Conservation (phyloP, 2,888 invertebrate species). For the Campopleginae sp. region DNA sequence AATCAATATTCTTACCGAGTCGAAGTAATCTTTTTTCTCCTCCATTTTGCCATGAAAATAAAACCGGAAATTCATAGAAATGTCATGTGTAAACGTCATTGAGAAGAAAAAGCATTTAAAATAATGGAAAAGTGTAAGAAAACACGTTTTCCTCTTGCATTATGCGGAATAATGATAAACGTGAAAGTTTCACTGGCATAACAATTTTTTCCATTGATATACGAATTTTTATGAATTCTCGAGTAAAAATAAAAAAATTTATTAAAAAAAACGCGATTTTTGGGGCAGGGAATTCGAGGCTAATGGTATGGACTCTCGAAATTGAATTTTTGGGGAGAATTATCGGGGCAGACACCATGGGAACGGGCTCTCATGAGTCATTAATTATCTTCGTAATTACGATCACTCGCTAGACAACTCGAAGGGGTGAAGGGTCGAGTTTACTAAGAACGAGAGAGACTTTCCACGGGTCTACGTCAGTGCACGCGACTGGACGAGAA, state of each 20-base stretch:
- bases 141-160: not conserved
- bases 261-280: not conserved
- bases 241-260: not conserved
- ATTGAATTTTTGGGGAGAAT: not conserved
- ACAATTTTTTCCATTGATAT: not conserved
- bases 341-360: not conserved
- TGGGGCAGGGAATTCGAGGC: not conserved
- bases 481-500: not conserved
- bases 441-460: not conserved
- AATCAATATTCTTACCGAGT: constrained; percentile 2
- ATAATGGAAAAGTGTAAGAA: not conserved
- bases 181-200: not conserved
- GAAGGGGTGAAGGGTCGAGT: not conserved
- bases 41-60: not conserved
- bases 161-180: not conserved
- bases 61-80: not conserved
- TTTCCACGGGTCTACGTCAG: not conserved
- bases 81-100: not conserved
- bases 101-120: not conserved
- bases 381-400: constrained; percentile 12
- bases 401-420: constrained; percentile 2
- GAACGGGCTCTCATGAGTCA: not conserved
- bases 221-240: not conserved
- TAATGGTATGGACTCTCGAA: not conserved
- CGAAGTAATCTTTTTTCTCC: not conserved